A percentile compares a stretch with the other conserved stretches of the same genome.
Evolutionary conservation across 2,113 vertebrate genomes (phyloP).

Genomic region (Actinemys pallida): DNA sequence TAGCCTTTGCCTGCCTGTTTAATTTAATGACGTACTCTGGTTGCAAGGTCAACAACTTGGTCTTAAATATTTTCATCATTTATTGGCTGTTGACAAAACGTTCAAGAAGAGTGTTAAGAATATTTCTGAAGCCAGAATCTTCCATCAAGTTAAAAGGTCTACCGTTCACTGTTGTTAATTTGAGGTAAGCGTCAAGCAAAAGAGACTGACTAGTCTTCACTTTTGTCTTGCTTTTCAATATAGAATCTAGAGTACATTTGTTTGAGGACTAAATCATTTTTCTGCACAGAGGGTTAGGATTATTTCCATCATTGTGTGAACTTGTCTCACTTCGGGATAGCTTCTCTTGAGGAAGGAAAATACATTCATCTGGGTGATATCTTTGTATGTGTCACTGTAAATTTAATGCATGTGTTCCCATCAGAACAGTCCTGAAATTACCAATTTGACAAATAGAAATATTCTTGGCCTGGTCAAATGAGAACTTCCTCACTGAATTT

Average conservation of each 20-base stretch:
- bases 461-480: too few relatives aligned
- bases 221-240: neutral
- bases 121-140: neutral
- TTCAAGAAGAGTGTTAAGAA: neutral
- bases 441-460: too few relatives aligned
- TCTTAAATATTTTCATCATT: neutral
- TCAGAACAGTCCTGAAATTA: too few relatives aligned
- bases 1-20: neutral
- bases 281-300: too few relatives aligned
- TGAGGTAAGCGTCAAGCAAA: neutral
- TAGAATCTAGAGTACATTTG: neutral
- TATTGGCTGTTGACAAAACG: neutral
- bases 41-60: neutral
- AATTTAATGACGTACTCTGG: neutral
- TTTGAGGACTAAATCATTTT: too few relatives aligned
- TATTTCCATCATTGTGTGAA: too few relatives aligned
- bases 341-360: too few relatives aligned
- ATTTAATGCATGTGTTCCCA: too few relatives aligned
- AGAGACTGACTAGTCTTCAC: neutral
- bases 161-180: neutral
- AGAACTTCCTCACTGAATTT: too few relatives aligned
- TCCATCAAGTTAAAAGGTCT: neutral
- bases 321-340: too few relatives aligned
- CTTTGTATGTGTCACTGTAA: too few relatives aligned
- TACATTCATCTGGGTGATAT: too few relatives aligned